These are phyloP conservation scores for Tanypteryx hageni DNA, from an alignment of 2,888 invertebrate species.

Conservation along the genomic window DNA sequence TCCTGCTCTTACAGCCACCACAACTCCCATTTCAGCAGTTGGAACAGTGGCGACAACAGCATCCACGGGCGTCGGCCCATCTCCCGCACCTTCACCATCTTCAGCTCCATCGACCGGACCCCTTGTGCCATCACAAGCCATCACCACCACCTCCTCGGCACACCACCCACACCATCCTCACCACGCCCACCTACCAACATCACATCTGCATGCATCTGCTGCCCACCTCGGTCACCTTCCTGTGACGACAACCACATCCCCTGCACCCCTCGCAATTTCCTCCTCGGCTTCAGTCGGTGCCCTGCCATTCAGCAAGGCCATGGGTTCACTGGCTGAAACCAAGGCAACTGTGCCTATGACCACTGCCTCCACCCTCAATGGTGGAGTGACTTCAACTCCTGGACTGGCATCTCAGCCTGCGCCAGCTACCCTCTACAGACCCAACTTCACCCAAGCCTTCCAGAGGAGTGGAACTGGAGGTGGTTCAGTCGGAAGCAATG, in stretches of 20 bases:
- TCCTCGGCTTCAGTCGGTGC: slow-evolving; percentile 71
- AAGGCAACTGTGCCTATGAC: slow-evolving; percentile 65
- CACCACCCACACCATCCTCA: slow-evolving; percentile 65
- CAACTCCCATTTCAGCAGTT: slow-evolving; percentile 65
- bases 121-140: slow-evolving; percentile 65
- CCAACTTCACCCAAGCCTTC: slow-evolving; percentile 85
- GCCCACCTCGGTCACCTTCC: slow-evolving; percentile 65
- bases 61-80: slow-evolving; percentile 25
- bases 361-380: slow-evolving; percentile 70
- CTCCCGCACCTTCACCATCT: slow-evolving; percentile 65
- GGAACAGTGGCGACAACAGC: slow-evolving; percentile 50
- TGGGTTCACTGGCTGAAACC: slow-evolving; percentile 70
- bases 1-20: slow-evolving; percentile 30
- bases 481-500: slow-evolving; percentile 62
- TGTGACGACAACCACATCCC: slow-evolving; percentile 69
- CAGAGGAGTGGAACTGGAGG: slow-evolving; percentile 78
- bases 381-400: slow-evolving; percentile 72
- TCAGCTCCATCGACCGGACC: slow-evolving; percentile 38
- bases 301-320: slow-evolving; percentile 73
- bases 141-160: slow-evolving; percentile 59
- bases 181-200: slow-evolving; percentile 64
- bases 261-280: slow-evolving; percentile 64
- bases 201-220: slow-evolving; percentile 64
- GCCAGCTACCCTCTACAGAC: slow-evolving; percentile 83
- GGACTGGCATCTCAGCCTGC: slow-evolving; percentile 75